Evolutionary conservation across 2,888 invertebrate species (phyloP), one percentile per base, ranked within the genome.

Genomic region (Drosophila putrida): DNA sequence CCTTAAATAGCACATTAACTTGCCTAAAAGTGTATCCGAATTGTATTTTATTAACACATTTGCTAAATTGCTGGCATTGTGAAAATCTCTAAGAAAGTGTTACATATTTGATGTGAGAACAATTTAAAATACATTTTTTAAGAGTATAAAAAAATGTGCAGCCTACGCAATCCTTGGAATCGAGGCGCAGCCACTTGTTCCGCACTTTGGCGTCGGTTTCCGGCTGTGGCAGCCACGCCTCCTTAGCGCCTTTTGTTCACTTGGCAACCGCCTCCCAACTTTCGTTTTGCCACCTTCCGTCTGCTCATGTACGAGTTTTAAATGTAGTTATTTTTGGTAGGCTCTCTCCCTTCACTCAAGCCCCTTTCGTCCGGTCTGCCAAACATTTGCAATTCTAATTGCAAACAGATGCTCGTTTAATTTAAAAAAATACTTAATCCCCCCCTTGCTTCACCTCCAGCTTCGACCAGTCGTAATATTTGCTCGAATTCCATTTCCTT

Each of bases 361-460:
- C 27, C 28, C 13, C 8, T 25, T 15, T 50, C 1, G 27, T 38
- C 13, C 31, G 9, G 50, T 13, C 41, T 62, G 46, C 39, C 33
- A 60, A 70, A 51, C 64, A 83, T 83, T 83, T 89, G 83, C 83
- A 83, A 89, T 83, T 83, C 89, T 83, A 83, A 83, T 83, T 83
- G 82, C 72, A 63, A 64, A 66, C 75, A 71, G 60, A 65, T 66
- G 75, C 68, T 59, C 46, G 67, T 62, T 71, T 85, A 75, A 83
- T 88, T 67, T 76, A 54, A 35, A 63, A 64, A 59, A 71, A 72
- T 50, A 43, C 9, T 8, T 31, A 38, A 27, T 11, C 10, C 8
- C 0, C 11, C 31, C 0, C 28, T 27, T 33, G 8, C 9, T 28
- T 13, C 20, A 20, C n/a, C 0, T 6, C 28, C 10, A 27, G 31